phyloP scores from a whole-genome alignment of 2,888 invertebrate genomes.

The Clepsis dumicolana region DNA sequence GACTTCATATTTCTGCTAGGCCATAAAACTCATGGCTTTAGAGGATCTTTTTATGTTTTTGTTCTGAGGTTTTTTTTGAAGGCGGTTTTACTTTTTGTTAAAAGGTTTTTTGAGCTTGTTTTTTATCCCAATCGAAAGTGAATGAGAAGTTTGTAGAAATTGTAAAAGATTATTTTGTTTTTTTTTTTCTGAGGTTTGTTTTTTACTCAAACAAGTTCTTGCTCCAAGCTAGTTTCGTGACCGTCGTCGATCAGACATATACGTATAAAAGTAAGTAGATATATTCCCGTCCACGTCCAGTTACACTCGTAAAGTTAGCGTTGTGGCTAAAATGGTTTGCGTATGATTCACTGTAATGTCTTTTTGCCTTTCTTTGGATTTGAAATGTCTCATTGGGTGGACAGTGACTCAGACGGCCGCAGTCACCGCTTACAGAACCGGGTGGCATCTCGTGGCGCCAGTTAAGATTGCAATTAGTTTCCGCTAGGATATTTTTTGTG shows the following conservation, averaged over 20 bases:
- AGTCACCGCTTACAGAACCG: conserved; percentile 36
- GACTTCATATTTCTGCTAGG: too few species aligned
- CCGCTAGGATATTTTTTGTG: conserved; percentile 21
- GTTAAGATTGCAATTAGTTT: conserved; percentile 35
- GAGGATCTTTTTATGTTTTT: too few species aligned
- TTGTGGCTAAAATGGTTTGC: conserved; percentile 12
- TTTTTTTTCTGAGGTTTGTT: too few species aligned
- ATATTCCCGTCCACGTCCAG: conserved; percentile 2
- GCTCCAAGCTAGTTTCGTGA: not conserved
- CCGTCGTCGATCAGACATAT: not conserved
- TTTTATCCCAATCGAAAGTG: too few species aligned
- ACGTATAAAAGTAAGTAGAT: too few species aligned
- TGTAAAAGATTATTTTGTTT: too few species aligned
- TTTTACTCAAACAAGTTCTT: not conserved
- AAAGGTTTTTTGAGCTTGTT: too few species aligned
- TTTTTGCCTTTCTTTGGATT: conserved; percentile 23
- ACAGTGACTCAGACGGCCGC: conserved; percentile 37
- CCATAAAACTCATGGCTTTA: too few species aligned
- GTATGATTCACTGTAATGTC: conserved; percentile 31
- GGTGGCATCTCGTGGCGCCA: conserved; percentile 39
- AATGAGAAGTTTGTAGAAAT: too few species aligned
- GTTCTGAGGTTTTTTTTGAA: too few species aligned
- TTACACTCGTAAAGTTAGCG: not conserved
- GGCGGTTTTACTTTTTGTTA: too few species aligned
- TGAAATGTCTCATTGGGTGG: conserved; percentile 40